Evolutionary conservation across 2,797 vertebrate genomes (phyloP), one percentile per base, ranked within the genome.

Genomic region (Chrosomus eos): DNA sequence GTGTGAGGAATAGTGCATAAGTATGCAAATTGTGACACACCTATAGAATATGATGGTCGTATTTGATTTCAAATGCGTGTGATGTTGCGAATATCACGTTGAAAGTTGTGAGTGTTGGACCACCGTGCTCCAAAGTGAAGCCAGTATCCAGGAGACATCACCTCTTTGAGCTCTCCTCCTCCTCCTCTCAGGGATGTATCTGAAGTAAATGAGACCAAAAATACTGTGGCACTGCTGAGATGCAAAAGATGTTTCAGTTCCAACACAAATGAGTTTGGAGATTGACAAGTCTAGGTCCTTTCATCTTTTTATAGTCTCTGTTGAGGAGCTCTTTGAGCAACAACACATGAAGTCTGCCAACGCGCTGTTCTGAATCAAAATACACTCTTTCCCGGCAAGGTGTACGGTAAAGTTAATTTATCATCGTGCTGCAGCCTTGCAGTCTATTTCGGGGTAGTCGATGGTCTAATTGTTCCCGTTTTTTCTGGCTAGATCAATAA

Each of bases 151-250:
- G 18, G 40, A 88, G 73, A 85, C 72, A 70, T 83, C 80, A 84
- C 60, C 73, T 79, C 67, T 84, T 78, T 51, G 60, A 85, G 83
- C 73, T 81, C 72, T 83, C 70, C 60, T 55, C 86, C 75, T 33
- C 81, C 80, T 36, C 81, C 86, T 84, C 82, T 62, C 68, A 66
- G 83, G 76, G 62, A 67, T 31, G 51, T 73, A 74, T 81, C 67
- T 62, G 81, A 88, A 89, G 88, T 85, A 88, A 89, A 87, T 85
- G 83, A 88, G 84, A 87, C 89, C 83, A 87, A 87, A 88, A 89
- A 89, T 89, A 88, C 79, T 58, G 33, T 82, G 26, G 79, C 53
- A n/a, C 67, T 62, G 75, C 85, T 53, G 77, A 83, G 86, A 71
- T 73, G 75, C 75, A 81, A 86, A 84, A 89, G 60, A 85, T 72